Evolutionary conservation across 2,888 invertebrate species (phyloP), one percentile per base, ranked within the genome.

Genomic region (Chloroclysta siterata): DNA sequence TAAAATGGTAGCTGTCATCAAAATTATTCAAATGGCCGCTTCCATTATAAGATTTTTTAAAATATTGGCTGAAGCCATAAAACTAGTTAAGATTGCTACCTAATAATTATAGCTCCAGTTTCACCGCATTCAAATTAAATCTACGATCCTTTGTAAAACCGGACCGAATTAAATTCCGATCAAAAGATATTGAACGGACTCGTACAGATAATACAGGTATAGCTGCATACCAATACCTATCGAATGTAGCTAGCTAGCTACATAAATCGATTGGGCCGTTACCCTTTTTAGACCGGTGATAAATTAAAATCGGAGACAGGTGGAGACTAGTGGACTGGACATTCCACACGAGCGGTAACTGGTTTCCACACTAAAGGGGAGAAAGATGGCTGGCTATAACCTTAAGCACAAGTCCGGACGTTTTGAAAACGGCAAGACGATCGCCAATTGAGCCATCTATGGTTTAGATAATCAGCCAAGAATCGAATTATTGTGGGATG

Each of bases 281-380:
- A 75, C 78, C 75, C 81, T 72, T 80, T 79, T 77, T 76, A 76
- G 73, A 76, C 67, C 69, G 73, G 68, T 80, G 75, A 81, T 82
- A 83, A 84, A 81, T 83, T 70, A 81, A 83, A 80, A 78, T 78
- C 74, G 72, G 74, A 78, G 78, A 76, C 84, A 82, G 84, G 83
- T 85, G 85, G 84, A 85, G 82, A 86, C 63, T 50, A 44, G 44
- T 53, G 54, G 42, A 64, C 47, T 48, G 46, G 52, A 61, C 64
- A 65, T 65, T 57, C 65, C 60, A 41, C 56, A 33, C 51, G 82
- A 66, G 72, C 71, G 73, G 75, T 70, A 78, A 81, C 85, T 76
- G 78, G 84, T 85, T 84, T 78, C 78, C 82, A 52, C 56, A 44
- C 53, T 59, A 46, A 54, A 59, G 53, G 55, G 44, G 42, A 60